Base-by-base conservation (phyloP, 2,888 invertebrate genomes). In the Tiliacea aurago region DNA sequence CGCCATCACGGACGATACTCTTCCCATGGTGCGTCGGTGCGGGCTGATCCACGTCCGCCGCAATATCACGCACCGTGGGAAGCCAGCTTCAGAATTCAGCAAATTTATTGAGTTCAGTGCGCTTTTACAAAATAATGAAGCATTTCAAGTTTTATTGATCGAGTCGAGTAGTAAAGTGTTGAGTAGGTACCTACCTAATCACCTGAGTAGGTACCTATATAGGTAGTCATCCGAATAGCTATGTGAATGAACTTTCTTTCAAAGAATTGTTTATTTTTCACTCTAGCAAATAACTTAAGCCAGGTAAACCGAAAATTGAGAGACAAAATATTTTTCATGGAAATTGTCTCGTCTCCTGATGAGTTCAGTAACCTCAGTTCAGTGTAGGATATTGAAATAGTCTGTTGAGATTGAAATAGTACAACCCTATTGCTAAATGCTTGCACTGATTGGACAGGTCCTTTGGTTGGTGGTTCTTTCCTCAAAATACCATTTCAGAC, bases 221-320 rank as follows among this genome's bases (percentile, higher is more conserved):
- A n/a, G n/a, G n/a, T n/a, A n/a, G n/a, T n/a, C 37, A 55, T 45
- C 43, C 15, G 15, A 70, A 70, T 9, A n/a, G 33, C 70, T 33
- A 23, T 15, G 70, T 23, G 43, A 55, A 70, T 45, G 20, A 45
- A 70, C 45, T n/a, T 2, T 70, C 10, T 23, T 37, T 55, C 45
- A 37, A 0, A 59, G 28, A 61, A 59, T 37, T 43, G 28, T 66
- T 37, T 62, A 20, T 9, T 37, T 43, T 55, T 43, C 33, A 23
- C 70, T 55, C 3, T 7, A 49, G 61, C 53, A 33, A 56, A 49
- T 66, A 61, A 55, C 41, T 33, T 47, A 15, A 15, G 43, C 10
- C 20, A 74, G n/a, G 61, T 66, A 62, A 56, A 70, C 43, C 15
- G 53, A 76, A 51, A 62, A 56, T 45, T 67, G 53, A 37, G 43